Base-by-base conservation (phyloP, 2,113 vertebrate genomes). In the Poeciliopsis occidentalis region DNA sequence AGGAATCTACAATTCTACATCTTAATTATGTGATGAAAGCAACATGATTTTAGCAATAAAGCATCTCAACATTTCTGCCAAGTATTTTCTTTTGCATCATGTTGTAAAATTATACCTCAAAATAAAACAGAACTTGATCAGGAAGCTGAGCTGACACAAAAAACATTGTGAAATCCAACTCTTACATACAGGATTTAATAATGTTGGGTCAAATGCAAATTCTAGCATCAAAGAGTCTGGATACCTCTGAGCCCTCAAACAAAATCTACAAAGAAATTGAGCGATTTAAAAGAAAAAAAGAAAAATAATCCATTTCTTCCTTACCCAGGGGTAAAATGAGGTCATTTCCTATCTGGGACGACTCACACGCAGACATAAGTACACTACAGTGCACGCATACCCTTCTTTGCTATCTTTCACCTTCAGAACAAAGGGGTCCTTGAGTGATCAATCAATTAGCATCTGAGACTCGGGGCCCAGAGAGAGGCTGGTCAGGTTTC, bases 281-380 rank as follows among this genome's bases (percentile, higher is more conserved):
- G 73, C 61, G 31, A 71, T 64, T 47, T 67, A 84, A 78, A 74
- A 69, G 31, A 69, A 70, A 51, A 30, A 65, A 82, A 88, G 73
- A 85, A 88, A 87, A 92, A 91, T 90, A 92, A 89, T 90, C 85
- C 66, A 79, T 88, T 92, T 90, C 92, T 88, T 86, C 87, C 88
- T 89, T 90, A 91, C 91, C 86, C 82, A 76, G 76, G 91, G 92
- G 92, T 93, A 92, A 86, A 75, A 85, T 92, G 82, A 91, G 93
- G 93, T 95, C 90, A 95, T 92, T 95, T 95, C 94, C 94, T 93
- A 62, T 90, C 80, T 85, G 87, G 89, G 91, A 93, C 90, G 91
- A 90, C 89, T 87, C 86, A 84, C 88, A 90, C 57, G 64, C 79
- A 84, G 78, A 87, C 85, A 67, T 44, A 68, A 82, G 75, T 67